Conservation (phyloP, 2,888 invertebrate species). For the Drosophila stalkeri region DNA sequence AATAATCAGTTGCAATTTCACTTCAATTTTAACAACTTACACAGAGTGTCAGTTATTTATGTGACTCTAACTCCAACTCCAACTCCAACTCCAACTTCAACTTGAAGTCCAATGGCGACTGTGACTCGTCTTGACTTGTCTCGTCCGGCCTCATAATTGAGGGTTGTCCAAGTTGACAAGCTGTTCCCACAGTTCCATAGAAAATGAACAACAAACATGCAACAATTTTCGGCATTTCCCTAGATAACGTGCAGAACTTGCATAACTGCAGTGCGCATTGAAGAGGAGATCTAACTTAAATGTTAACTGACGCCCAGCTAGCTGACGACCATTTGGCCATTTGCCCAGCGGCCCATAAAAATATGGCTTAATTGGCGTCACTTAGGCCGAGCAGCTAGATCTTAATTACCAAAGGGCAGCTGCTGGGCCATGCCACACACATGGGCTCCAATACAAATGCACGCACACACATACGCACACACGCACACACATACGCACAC, state of each 20-base stretch:
- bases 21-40: constrained; percentile 68
- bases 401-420: constrained; percentile 65
- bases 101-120: neutral
- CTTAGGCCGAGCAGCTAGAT: constrained; percentile 63
- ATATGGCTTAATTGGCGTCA: constrained; percentile 75
- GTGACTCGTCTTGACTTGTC: constrained; percentile 9
- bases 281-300: neutral
- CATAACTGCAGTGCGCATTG: constrained; percentile 46
- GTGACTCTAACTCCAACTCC: constrained; percentile 25
- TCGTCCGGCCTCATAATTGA: constrained; percentile 59
- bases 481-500: constrained; percentile 9
- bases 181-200: constrained; percentile 49
- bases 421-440: constrained; percentile 23
- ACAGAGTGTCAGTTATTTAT: constrained; percentile 70
- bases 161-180: constrained; percentile 32
- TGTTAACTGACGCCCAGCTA: neutral
- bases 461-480: constrained; percentile 4
- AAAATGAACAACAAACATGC: constrained; percentile 39
- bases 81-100: constrained; percentile 10
- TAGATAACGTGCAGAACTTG: constrained; percentile 56
- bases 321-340: neutral
- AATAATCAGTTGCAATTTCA: constrained; percentile 76
- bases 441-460: neutral
- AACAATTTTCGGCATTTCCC: constrained; percentile 43
- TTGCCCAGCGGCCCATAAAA: constrained; percentile 49